Base-by-base conservation (phyloP, 2,113 vertebrate species). In the Lathamus discolor region DNA sequence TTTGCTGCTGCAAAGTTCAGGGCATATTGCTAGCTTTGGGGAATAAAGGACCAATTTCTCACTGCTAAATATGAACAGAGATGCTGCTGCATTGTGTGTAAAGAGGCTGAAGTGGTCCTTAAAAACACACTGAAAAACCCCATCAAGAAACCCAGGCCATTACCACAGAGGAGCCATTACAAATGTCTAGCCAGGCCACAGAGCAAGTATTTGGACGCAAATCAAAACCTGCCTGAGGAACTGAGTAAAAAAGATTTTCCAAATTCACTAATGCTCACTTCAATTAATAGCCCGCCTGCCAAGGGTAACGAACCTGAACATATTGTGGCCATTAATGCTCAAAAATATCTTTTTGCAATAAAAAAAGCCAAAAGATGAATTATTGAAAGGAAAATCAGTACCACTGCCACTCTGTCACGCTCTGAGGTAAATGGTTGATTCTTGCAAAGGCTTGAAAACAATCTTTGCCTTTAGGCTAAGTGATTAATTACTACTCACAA, bases 211-310 rank as follows among this genome's bases (percentile, higher is more conserved):
- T 95, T 96, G 95, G 82, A 96, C 94, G 66, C 46, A 88, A 97
- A 95, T 96, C 76, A 95, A 96, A 96, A 86, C 63, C 75, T 86
- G 82, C 76, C 88, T 22, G 59, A 88, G 76, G 75, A 95, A 85
- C 72, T 67, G 73, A 95, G 64, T 84, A 77, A 81, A 92, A 95
- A 88, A 82, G 59, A 86, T 74, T 80, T 93, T 86, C 95, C 1
- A 1, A 84, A 86, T 90, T 92, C 80, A 78, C 51, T 84, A 91
- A 67, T 75, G 64, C 15, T 82, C 48, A 49, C 90, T 94, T 92
- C 68, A 90, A 54, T 90, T 90, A 95, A 86, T 86, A 94, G 76
- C 66, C 86, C 67, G 95, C 86, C 84, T 96, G 90, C 82, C 54
- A 82, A 92, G 82, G 54, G 66, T 91, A 93, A 88, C 4, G 0